Base-by-base conservation (phyloP, 1,140 invertebrate genomes). In the Schmidtea mediterranea region DNA sequence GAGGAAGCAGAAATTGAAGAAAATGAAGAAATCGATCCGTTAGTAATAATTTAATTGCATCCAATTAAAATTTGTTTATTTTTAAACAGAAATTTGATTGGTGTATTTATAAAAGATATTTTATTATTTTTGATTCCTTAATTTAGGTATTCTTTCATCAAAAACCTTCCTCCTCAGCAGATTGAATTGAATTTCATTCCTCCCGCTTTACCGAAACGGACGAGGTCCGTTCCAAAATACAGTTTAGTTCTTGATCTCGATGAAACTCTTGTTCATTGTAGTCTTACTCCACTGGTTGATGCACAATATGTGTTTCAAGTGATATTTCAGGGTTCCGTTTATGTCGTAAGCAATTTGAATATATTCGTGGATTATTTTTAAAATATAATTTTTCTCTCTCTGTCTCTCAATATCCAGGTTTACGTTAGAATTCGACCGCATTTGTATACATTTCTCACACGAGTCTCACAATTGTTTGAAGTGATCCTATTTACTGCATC, bases 401-500 rank as follows among this genome's bases (percentile, higher is more conserved):
- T 6, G 10, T 32, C 10, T 32, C 10, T 32, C 10, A 32, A 6
- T 32, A 32, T 32, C 26, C 26, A 78, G 70, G 82, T 89, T 16
- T 89, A 80, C 65, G 84, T 89, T 0, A 71, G 84, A 53, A 86
- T 84, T 2, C 71, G 87, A 48, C 87, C 87, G 0, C 79, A 73
- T 58, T 86, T 90, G 61, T 71, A 75, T 10, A 82, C 89, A 67
- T 94, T 94, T 66, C 72, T 94, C 52, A 79, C 87, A 57, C 70
- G 75, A 49, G 80, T 92, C 9, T 84, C 83, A 0, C 72, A 78
- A 13, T 60, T 81, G 36, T 94, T 83, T 67, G 87, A 94, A 68
- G 83, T 94, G 5, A 89, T 92, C 48, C 66, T 92, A 15, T 94
- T 92, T 66, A 94, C 87, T 1, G 87, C 87, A 10, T 84, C 80